These are phyloP conservation scores for Drosophila neotestacea DNA, from an alignment of 2,888 invertebrate species.

Conservation along the genomic window DNA sequence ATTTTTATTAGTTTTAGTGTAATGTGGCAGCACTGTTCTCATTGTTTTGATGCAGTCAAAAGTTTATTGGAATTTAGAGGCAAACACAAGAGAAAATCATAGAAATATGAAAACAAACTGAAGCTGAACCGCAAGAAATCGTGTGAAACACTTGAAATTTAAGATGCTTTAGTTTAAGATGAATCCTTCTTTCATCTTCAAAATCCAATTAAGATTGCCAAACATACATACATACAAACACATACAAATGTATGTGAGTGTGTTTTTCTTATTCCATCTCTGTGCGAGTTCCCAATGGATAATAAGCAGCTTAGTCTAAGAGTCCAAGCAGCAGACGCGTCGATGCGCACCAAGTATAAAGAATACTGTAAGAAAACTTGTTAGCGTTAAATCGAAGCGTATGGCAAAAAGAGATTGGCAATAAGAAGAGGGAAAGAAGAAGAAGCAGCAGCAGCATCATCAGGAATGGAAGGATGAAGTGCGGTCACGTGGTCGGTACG, in stretches of 20 bases:
- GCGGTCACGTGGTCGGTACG: constrained; percentile 17
- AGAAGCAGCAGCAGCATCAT: neutral
- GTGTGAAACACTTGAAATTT: constrained; percentile 25
- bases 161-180: constrained; percentile 32
- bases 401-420: constrained; percentile 32
- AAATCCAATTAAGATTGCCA: constrained; percentile 70
- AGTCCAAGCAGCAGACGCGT: constrained; percentile 47
- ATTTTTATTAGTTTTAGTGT: neutral
- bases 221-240: constrained; percentile 20
- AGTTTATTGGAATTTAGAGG: too few species aligned
- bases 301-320: constrained; percentile 74
- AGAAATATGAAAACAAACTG: neutral
- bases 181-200: constrained; percentile 34
- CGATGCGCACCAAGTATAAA: constrained; percentile 52
- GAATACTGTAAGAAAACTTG: constrained; percentile 65
- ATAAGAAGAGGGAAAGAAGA: constrained; percentile 10
- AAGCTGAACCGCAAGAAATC: neutral
- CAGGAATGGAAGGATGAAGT: neutral
- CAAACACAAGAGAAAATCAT: neutral
- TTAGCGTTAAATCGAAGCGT: constrained; percentile 67
- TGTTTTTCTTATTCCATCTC: constrained; percentile 8
- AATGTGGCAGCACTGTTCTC: neutral
- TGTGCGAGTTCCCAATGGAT: constrained; percentile 62
- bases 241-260: neutral
- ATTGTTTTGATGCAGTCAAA: neutral